These are phyloP conservation scores for Spondyliosoma cantharus DNA, from an alignment of 2,797 vertebrate species.

Conservation along the genomic window DNA sequence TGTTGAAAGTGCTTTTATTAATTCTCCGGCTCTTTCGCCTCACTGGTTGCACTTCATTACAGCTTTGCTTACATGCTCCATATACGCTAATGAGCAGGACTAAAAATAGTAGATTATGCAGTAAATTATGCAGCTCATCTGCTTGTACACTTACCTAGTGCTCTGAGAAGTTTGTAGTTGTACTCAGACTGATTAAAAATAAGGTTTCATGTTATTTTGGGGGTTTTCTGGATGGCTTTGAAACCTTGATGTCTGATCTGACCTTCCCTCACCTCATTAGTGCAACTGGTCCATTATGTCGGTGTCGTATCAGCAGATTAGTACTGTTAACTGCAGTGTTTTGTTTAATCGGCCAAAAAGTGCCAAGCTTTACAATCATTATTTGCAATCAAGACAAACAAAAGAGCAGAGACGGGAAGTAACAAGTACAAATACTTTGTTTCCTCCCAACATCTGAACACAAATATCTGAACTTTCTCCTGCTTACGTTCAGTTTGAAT, in stretches of 20 bases:
- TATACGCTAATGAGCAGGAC: slow-evolving; percentile 54
- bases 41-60: slow-evolving; percentile 40
- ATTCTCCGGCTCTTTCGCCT: slow-evolving; percentile 37
- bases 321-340: slow-evolving; percentile 6
- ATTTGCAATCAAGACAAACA: slow-evolving; percentile 15
- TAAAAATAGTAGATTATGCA: slow-evolving; percentile 59
- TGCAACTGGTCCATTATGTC: slow-evolving; percentile 23
- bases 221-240: neutral
- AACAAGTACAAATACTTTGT: no score
- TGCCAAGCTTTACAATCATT: slow-evolving; percentile 18
- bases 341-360: slow-evolving; percentile 21
- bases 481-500: no score
- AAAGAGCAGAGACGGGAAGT: neutral
- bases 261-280: slow-evolving; percentile 1
- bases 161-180: slow-evolving; percentile 20
- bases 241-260: slow-evolving; percentile 1
- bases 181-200: slow-evolving; percentile 13
- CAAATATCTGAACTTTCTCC: no score
- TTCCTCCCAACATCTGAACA: no score
- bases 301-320: slow-evolving; percentile 29
- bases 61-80: slow-evolving; percentile 59
- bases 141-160: slow-evolving; percentile 21
- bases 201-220: neutral
- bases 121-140: slow-evolving; percentile 43
- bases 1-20: neutral